Conservation (phyloP, 23 tunicate species). For the Corella eumyota region DNA sequence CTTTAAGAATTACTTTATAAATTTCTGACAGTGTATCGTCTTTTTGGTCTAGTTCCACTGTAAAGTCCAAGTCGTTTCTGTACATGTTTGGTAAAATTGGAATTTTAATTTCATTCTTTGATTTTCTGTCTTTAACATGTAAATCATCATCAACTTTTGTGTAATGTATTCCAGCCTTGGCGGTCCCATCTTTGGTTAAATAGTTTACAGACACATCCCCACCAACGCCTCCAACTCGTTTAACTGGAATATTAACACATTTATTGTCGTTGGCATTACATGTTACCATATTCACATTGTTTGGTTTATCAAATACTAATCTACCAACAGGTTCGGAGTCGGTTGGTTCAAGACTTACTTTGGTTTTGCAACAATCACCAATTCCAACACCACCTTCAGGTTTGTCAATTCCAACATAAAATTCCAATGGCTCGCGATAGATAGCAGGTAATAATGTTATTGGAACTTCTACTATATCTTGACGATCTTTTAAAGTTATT, state of each 20-base stretch:
- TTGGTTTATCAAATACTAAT: not conserved
- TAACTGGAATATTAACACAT: not conserved
- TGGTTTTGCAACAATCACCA: not conserved
- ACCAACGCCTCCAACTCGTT: constrained; percentile 5
- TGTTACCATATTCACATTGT: not conserved
- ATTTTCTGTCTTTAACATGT: not conserved
- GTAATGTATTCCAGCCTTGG: constrained; percentile 10
- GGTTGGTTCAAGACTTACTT: constrained; percentile 17
- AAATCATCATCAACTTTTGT: not conserved
- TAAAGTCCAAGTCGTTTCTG: not conserved
- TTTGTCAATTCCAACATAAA: constrained; percentile 8
- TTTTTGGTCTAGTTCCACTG: too few relatives aligned
- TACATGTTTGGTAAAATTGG: not conserved
- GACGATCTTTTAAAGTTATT: constrained; percentile 22
- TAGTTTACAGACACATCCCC: constrained; percentile 4
- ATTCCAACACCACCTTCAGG: not conserved
- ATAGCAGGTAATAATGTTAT: constrained; percentile 11
- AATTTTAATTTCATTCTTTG: not conserved
- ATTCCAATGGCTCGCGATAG: constrained; percentile 3
- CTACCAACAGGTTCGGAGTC: constrained; percentile 13
- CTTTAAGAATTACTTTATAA: too few relatives aligned
- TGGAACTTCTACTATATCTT: constrained; percentile 10
- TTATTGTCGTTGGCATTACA: not conserved
- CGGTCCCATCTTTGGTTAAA: constrained; percentile 1
- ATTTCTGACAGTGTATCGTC: too few relatives aligned